Base-by-base conservation (phyloP, 2,797 vertebrate genomes). In the Rhadinocentrus ornatus region DNA sequence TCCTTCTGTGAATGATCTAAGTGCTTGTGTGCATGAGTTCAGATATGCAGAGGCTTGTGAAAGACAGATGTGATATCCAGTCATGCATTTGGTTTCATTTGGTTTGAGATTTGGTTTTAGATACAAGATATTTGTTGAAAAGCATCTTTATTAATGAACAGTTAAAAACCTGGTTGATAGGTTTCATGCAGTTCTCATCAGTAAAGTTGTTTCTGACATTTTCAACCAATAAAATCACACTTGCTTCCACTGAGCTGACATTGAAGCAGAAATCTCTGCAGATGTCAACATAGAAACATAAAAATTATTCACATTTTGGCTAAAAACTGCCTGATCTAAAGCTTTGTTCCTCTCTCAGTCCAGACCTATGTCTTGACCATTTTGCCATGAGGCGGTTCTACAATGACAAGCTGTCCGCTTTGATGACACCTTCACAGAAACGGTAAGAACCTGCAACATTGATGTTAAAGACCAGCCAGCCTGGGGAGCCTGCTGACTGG, bases 331-430 rank as follows among this genome's bases (percentile, higher is more conserved):
- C 24, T 29, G 50, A 48, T 44, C 64, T 86, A 78, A 83, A 77
- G 57, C 35, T 82, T 4, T 62, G 15, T 66, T 86, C 73, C 78
- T 87, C 80, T 91, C 78, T 79, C 91, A 99, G 97, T 69, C 96
- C 96, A 81, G 96, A 95, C 86, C 94, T 97, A 82, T 96, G 96
- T 83, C 93, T 99, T 1, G 96, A 99, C 90, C 95, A 95, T 75
- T 98, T 97, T 66, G 95, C 97, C 56, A 98, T 98, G 96, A 96
- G 95, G 93, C 97, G 95, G 85, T 99, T 96, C 91, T 97, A 96
- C 62, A 95, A 93, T 57, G 95, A 97, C 87, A 96, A 96, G 69
- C 94, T 99, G 66, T 95, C 94, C 1, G 77, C 93, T 15, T 82
- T 96, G 81, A 97, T 98, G 96, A 96, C 95, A 9, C 96, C 97